Percentiles rank a stretch among this genome's conserved stretches.
phyloP scores from a whole-genome alignment of 1,140 invertebrate genomes.

The Drosophila seguyi region DNA sequence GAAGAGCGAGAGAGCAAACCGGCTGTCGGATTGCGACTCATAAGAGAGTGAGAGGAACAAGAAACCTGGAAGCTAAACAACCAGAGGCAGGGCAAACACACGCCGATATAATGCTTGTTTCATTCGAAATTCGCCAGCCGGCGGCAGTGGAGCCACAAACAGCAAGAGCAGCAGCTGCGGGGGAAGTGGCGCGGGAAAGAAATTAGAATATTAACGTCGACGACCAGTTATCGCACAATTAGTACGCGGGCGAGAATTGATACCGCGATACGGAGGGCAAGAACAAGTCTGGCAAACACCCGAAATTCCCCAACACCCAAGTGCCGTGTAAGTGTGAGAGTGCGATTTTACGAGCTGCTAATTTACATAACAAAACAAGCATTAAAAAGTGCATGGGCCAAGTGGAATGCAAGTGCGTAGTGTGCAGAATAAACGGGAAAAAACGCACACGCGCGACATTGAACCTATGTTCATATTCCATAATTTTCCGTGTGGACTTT shows the following conservation, averaged over 20 bases:
- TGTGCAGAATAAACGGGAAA: slow-evolving; percentile 5
- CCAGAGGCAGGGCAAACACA: slow-evolving; percentile 28
- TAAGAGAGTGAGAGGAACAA: slow-evolving; percentile 1
- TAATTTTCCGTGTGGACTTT: slow-evolving; percentile 74
- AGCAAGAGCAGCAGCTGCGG: slow-evolving; percentile 20
- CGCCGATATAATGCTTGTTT: slow-evolving; percentile 60
- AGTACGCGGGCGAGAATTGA: slow-evolving; percentile 57
- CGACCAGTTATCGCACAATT: slow-evolving; percentile 68
- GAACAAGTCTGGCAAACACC: slow-evolving; percentile 18
- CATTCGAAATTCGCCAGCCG: slow-evolving; percentile 73
- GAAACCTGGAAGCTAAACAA: slow-evolving; percentile 59
- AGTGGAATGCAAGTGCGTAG: slow-evolving; percentile 27
- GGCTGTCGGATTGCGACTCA: slow-evolving; percentile 34
- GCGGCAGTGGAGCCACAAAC: slow-evolving; percentile 45
- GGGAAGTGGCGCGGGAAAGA: slow-evolving; percentile 35
- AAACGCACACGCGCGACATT: slow-evolving; percentile 45
- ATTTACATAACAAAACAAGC: slow-evolving; percentile 60
- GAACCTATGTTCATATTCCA: slow-evolving; percentile 17
- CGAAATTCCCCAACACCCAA: slow-evolving; percentile 20
- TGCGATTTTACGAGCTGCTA: slow-evolving; percentile 29
- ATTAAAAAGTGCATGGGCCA: slow-evolving; percentile 26
- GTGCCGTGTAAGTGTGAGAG: slow-evolving; percentile 56
- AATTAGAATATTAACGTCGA: slow-evolving; percentile 67
- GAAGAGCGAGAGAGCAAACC: slow-evolving; percentile 27
- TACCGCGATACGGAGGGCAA: slow-evolving; percentile 21